Percentiles rank a stretch among this genome's conserved stretches.
phyloP scores from a whole-genome alignment of 2,888 invertebrate genomes.

The Scaptodrosophila latifasciaeformis region DNA sequence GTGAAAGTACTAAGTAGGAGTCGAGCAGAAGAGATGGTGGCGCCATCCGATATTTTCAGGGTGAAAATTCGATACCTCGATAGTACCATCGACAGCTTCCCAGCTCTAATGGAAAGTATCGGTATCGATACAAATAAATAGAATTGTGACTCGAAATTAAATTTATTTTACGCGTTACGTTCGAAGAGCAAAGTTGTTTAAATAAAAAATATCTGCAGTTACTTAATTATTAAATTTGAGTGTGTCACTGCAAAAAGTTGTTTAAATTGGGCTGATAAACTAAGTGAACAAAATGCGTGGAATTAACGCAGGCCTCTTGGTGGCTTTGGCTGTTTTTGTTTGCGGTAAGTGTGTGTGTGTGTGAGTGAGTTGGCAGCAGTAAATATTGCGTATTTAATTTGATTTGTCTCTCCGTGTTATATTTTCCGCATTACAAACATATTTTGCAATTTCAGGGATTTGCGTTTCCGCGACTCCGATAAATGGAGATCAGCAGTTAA shows the following conservation, averaged over 20 bases:
- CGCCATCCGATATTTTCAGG: too few relatives aligned
- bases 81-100: too few relatives aligned
- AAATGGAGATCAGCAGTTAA: conserved; percentile 54
- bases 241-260: background rate
- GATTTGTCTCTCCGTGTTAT: background rate
- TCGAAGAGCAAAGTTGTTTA: background rate
- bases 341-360: conserved; percentile 72
- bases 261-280: too few relatives aligned
- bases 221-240: background rate
- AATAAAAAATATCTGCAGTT: background rate
- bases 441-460: conserved; percentile 32
- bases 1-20: too few relatives aligned
- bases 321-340: conserved; percentile 74
- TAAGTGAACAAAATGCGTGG: conserved; percentile 70
- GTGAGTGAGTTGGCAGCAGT: background rate
- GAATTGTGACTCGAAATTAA: too few relatives aligned
- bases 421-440: conserved; percentile 3
- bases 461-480: conserved; percentile 44
- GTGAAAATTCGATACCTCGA: too few relatives aligned
- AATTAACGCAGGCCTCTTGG: conserved; percentile 73
- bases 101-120: too few relatives aligned
- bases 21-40: too few relatives aligned
- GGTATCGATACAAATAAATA: too few relatives aligned
- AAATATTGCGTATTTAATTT: conserved; percentile 29
- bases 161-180: too few relatives aligned